These are phyloP conservation scores for Podotricha telesiphe DNA, from an alignment of 2,888 invertebrate genomes.

Conservation along the genomic window DNA sequence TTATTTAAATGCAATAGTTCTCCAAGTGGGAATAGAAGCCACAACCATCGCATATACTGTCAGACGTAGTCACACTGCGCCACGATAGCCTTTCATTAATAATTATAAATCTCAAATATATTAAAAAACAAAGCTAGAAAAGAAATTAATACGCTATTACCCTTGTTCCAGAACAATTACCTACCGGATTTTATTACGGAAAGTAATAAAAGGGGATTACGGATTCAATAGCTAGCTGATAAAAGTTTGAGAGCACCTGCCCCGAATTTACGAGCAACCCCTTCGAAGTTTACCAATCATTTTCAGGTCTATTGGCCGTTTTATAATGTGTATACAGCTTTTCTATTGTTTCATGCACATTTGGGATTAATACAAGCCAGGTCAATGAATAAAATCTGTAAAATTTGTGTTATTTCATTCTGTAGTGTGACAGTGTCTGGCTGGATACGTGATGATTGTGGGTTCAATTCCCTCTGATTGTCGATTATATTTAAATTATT, in stretches of 20 bases:
- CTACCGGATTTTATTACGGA: slow-evolving; percentile 58
- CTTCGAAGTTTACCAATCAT: slow-evolving; percentile 47
- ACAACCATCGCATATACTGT: no score
- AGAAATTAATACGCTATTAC: slow-evolving; percentile 52
- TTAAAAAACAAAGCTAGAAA: slow-evolving; percentile 39
- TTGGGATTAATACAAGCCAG: not conserved
- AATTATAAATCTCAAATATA: slow-evolving; percentile 18
- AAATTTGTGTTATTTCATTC: no score
- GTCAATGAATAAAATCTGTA: not conserved
- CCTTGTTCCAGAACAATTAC: slow-evolving; percentile 55
- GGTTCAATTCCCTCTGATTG: no score
- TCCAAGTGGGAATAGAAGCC: no score
- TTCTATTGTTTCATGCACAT: slow-evolving; percentile 18
- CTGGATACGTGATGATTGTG: no score
- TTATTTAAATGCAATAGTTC: no score
- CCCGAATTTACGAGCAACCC: slow-evolving; percentile 64
- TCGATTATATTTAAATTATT: no score
- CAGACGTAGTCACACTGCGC: no score
- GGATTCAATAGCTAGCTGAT: slow-evolving; percentile 71
- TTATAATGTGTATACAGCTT: slow-evolving; percentile 32
- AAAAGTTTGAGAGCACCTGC: slow-evolving; percentile 61
- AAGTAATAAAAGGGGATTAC: slow-evolving; percentile 72
- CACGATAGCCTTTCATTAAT: no score
- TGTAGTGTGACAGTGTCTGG: no score
- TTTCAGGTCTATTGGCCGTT: slow-evolving; percentile 45